Evolutionary conservation across 2,797 vertebrate genomes (phyloP), one percentile per base, ranked within the genome.

Genomic region (Propithecus deckenii): DNA sequence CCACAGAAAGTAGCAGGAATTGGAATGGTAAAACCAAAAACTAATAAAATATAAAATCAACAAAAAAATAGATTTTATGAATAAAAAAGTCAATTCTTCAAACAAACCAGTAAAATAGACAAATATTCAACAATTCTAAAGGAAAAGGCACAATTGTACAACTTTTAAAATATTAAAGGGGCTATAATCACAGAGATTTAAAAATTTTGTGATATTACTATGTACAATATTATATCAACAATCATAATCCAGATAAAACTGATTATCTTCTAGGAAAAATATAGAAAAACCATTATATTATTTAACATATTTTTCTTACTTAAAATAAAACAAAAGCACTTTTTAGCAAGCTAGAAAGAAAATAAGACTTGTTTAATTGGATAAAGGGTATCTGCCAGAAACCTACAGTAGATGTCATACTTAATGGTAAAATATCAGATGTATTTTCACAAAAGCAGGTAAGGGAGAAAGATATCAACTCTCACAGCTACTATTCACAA

Each of bases 371-470:
- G 14, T 23, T 81, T 94, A 76, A 41, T 43, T 61, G 93, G 83
- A 50, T 61, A 78, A 83, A 79, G 23, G 8, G 9, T 30, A 57
- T 61, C 50, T 75, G 72, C 28, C 28, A 88, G 76, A 92, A 80
- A 71, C 32, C 12, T 85, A 28, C 4, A n/a, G 65, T 61, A 71
- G 35, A 61, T 18, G 32, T 67, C 28, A 75, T 71, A 67, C 61
- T 48, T 63, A 80, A 57, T 85, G 63, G 28, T 65, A 75, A 96
- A 76, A 57, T 95, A 86, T 75, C 74, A 92, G 50, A 80, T 89
- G 22, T 6, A 32, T 32, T 48, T 80, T 84, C 38, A 57, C 88
- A 71, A 87, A 97, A 52, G 5, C 38, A 87, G 38, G 22, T 75
- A 71, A 74, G 61, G 88, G 57, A 94, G 78, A 71, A 71, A 46